Evolutionary conservation across 2,113 vertebrate species (phyloP).

Genomic region (Potamarius usumacintae): DNA sequence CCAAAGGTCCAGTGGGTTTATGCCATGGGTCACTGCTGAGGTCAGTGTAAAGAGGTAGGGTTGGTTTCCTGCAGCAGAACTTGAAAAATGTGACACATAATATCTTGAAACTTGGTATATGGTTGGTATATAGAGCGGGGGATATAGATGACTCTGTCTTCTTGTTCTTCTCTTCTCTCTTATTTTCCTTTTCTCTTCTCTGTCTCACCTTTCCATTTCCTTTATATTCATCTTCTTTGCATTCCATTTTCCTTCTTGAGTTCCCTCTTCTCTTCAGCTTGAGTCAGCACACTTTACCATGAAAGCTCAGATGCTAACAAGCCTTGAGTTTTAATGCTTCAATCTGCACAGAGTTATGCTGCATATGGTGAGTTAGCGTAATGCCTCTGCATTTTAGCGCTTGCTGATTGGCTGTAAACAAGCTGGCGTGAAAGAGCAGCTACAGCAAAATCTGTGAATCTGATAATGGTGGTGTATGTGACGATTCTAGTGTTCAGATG

Average conservation of each 20-base stretch:
- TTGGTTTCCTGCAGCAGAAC: no score
- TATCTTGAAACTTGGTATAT: no score
- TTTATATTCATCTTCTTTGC: neutral
- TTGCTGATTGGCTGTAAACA: neutral
- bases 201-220: no score
- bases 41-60: no score
- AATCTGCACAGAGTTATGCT: neutral
- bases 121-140: no score
- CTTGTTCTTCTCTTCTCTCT: no score
- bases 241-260: no score
- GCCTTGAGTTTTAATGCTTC: slow-evolving; percentile 11
- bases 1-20: no score
- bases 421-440: neutral
- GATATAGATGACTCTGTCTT: no score
- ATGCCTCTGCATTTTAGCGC: slow-evolving; percentile 18
- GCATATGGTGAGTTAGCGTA: slow-evolving; percentile 8
- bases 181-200: no score
- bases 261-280: neutral
- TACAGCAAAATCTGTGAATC: neutral
- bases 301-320: neutral
- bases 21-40: no score
- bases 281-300: neutral
- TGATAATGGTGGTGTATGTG: neutral
- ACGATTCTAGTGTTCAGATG: neutral
- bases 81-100: no score